Base-by-base conservation (phyloP, 2,113 vertebrate genomes). In the Lutjanus erythropterus region DNA sequence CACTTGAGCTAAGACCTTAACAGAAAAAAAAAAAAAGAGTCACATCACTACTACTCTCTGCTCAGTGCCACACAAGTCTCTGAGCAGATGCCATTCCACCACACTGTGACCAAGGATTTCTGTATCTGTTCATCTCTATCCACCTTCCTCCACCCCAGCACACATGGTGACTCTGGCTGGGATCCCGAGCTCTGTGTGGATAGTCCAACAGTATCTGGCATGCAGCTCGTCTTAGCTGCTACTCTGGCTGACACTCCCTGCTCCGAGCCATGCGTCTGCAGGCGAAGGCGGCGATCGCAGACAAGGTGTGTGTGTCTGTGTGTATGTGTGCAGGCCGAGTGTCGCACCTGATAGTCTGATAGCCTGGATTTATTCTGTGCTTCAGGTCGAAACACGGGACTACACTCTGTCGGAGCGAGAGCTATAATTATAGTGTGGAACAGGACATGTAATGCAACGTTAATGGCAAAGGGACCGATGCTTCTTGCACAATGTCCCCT, bases 381-480 rank as follows among this genome's bases (percentile, higher is more conserved):
- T 23, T 76, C 39, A 62, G 75, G 58, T 86, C 50, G 37, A 88
- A 69, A 56, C 68, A 76, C 9, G 59, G 74, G 75, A 82, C 71
- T 65, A 65, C 79, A 74, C 80, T 75, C 56, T 67, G 70, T 71
- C 47, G 50, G 61, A 61, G 75, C 62, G 18, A 58, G 75, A 85
- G 80, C 81, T 80, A 55, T 90, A 91, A 92, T 90, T 91, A 83
- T 39, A 73, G 78, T 29, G 27, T 46, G 53, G 56, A 67, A 61
- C 5, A 76, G 80, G 69, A 90, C 84, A 86, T 74, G 83, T 84
- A 89, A 91, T 90, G 82, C 74, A 85, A 83, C 50, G 35, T 82
- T 89, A 90, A 93, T 89, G 86, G 86, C 72, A 78, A 86, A 78
- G 70, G 41, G 80, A 80, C 75, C 77, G 84, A 77, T 67, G 83